Base-by-base conservation (phyloP, 2,113 vertebrate genomes). In the Eptesicus fuscus region DNA sequence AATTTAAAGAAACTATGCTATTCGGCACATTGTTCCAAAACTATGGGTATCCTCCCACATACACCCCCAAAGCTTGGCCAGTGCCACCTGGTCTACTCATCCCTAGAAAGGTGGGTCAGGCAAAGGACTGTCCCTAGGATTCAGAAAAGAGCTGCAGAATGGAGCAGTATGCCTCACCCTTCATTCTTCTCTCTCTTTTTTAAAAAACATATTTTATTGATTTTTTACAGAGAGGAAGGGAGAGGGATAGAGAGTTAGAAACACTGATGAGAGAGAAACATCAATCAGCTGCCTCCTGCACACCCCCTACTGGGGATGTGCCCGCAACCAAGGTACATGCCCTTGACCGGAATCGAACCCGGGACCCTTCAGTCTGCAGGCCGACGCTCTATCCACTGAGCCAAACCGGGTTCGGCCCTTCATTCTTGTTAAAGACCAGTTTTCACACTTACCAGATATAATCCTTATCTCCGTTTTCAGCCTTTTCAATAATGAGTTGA, bases 401-500 rank as follows among this genome's bases (percentile, higher is more conserved):
- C n/a, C n/a, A n/a, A n/a, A n/a, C n/a, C n/a, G n/a, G n/a, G n/a
- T n/a, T n/a, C n/a, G n/a, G n/a, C 25, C 11, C 40, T 87, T 71
- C 42, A 76, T 44, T 20, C 13, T 49, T 28, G 7, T 32, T 73
- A 59, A n/a, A 88, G 61, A 63, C 44, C 44, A 69, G 10, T 87
- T 91, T 70, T 67, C 69, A 78, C 7, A 97, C 99, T 99, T 93
- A 99, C 99, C 99, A 99, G 98, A 99, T 99, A 80, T 99, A 99
- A 97, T 99, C 99, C 97, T 99, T 99, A 98, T 99, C 99, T 87
- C 99, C 99, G 7, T 98, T 98, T 97, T 99, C 99, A 0, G 99
- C 99, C 94, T 99, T 99, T 98, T 99, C 99, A 5, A 99, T 99
- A 98, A 99, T 99, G 90, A 99, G 99, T 97, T 99, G 99, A 56